Base-by-base conservation (phyloP, 1,140 invertebrate species). In the Popillia japonica region DNA sequence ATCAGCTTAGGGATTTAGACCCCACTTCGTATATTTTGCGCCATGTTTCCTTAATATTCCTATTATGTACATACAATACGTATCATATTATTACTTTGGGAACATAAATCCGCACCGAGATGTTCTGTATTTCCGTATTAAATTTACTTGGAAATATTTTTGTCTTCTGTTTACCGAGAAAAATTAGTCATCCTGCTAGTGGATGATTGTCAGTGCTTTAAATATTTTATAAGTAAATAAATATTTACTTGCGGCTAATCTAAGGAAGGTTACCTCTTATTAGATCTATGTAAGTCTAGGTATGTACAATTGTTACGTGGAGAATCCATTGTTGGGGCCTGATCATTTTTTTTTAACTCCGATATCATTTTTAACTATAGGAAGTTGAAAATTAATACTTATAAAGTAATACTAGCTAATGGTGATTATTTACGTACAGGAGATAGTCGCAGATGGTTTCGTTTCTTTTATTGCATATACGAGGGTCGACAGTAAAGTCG, bases 41-140 rank as follows among this genome's bases (percentile, higher is more conserved):
- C 23, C 61, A 64, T 27, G 22, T 64, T 64, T 64, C 17, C 61
- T 64, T 27, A 48, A 27, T 64, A 64, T 64, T 20, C 61, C 22
- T 27, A 20, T 64, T 64, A 64, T 0, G 20, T 64, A 17, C 0
- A 27, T 10, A 23, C 17, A 23, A 64, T 17, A 64, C 22, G 7
- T 64, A 64, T 22, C 20, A 11, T 64, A 27, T 20, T 64, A 64
- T 27, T 23, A 22, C 11, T 23, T 64, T 23, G 22, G 9, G 4
- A 48, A 14, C 4, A 48, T n/a, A 9, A 48, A 48, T 14, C 11
- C 17, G 8, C 11, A n/a, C 4, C 6, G 44, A 48, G 44, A 48
- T 48, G 17, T 14, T 7, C 44, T 48, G n/a, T 48, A n/a, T 48
- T 48, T 48, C 44, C 44, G 3, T 3, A 48, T 48, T 48, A 48